Evolutionary conservation across 2,113 vertebrate species (phyloP), one percentile per base, ranked within the genome.

Genomic region (Mola mola): DNA sequence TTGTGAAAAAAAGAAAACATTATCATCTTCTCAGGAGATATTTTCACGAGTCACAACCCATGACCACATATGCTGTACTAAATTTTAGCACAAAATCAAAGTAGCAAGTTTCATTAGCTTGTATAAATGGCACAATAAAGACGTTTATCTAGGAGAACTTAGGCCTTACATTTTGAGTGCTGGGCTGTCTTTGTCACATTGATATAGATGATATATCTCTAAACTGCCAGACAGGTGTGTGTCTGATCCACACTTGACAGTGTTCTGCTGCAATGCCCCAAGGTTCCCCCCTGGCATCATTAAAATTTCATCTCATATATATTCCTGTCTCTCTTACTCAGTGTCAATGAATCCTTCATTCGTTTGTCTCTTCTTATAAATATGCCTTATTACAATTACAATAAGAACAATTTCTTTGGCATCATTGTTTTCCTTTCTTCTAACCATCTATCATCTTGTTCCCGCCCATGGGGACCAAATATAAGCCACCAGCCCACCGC

Each of bases 291-390:
- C 51, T 36, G 66, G 60, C 64, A 20, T 78, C 66, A 75, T 78
- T 75, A 74, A 73, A 74, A 9, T 74, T 74, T 82, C 41, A 75
- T 75, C 51, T 72, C 7, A 64, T 69, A 72, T 69, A 72, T 28
- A 47, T 70, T 59, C 42, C 58, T 31, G 50, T 57, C 66, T 50
- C 28, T 42, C 60, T 46, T 31, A 17, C 47, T 67, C 57, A 44
- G 17, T 19, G 19, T 21, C 20, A 9, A 25, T 22, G 20, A 70
- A 19, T 66, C 65, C 11, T 16, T 15, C 36, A 29, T 38, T 48
- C 58, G 49, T 65, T 69, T 28, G 46, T 43, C 29, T 43, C 52
- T 8, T 12, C 43, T 59, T 43, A 56, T 44, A 48, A 52, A 65
- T 24, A 41, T 29, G 57, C 7, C 1, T 63, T 8, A 36, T 52